Conservation (phyloP, 2,113 vertebrate genomes). For the Spea bombifrons region DNA sequence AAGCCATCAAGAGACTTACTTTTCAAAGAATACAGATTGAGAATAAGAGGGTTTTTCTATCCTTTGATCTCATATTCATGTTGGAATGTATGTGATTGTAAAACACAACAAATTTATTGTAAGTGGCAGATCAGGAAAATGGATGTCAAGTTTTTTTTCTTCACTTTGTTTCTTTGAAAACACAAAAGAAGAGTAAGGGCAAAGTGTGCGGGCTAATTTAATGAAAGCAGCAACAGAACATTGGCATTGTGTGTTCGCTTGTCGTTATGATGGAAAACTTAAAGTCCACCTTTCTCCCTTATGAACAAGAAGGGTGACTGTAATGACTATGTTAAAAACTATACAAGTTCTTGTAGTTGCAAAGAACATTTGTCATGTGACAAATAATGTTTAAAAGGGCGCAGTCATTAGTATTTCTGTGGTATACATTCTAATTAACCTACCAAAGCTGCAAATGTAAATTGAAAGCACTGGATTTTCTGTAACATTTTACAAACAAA, state of each 20-base stretch:
- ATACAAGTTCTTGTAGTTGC: conserved; percentile 36
- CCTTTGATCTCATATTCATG: conserved; percentile 51
- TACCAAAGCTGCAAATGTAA: conserved; percentile 7
- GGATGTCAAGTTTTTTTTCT: conserved; percentile 45
- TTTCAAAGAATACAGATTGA: conserved; percentile 50
- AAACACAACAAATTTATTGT: conserved; percentile 50
- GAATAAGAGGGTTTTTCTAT: conserved; percentile 53
- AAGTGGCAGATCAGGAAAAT: conserved; percentile 50
- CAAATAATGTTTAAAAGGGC: conserved; percentile 54
- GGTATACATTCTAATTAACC: conserved; percentile 1
- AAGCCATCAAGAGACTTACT: conserved; percentile 53
- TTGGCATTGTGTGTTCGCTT: conserved; percentile 51
- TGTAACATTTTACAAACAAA: conserved; percentile 35
- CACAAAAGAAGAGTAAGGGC: conserved; percentile 39
- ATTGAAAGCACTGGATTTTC: too few species aligned
- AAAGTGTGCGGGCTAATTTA: conserved; percentile 56
- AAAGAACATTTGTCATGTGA: conserved; percentile 50
- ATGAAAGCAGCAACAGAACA: conserved; percentile 53
- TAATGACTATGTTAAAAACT: conserved; percentile 53
- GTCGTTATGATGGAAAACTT: conserved; percentile 56
- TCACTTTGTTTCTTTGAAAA: conserved; percentile 50
- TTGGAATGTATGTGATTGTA: conserved; percentile 53
- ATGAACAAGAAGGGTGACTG: conserved; percentile 54
- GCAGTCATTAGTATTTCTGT: conserved; percentile 52
- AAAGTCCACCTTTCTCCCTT: conserved; percentile 54